phyloP scores from a whole-genome alignment of 2,888 invertebrate species.

The Pomacea canaliculata region DNA sequence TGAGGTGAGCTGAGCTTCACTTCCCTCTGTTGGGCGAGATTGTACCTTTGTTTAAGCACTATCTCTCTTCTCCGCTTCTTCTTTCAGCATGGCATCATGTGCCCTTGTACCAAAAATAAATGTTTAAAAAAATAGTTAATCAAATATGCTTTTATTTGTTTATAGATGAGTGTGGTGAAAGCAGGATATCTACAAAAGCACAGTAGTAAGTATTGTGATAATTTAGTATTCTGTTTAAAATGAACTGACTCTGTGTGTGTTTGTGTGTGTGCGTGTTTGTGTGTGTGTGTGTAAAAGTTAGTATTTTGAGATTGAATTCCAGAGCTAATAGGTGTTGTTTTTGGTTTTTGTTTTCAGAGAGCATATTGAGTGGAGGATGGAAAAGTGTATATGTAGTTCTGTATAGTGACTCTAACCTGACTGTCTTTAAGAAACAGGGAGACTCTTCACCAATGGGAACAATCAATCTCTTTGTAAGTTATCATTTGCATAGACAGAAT shows the following conservation, averaged over 20 bases:
- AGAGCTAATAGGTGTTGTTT: too few relatives aligned
- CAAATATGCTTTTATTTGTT: too few relatives aligned
- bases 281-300: too few relatives aligned
- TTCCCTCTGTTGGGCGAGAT: too few relatives aligned
- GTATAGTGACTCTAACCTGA: conserved; percentile 87
- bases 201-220: conserved; percentile 57
- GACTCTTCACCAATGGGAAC: conserved; percentile 72
- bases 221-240: neutral
- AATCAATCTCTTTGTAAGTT: conserved; percentile 75
- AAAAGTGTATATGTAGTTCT: conserved; percentile 87
- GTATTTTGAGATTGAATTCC: too few relatives aligned
- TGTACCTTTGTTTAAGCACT: too few relatives aligned
- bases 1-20: too few relatives aligned
- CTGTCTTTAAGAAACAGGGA: conserved; percentile 83
- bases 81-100: too few relatives aligned
- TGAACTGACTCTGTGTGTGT: too few relatives aligned
- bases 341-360: conserved; percentile 74
- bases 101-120: too few relatives aligned
- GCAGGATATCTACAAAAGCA: conserved; percentile 57
- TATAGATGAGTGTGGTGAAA: conserved; percentile 49
- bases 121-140: too few relatives aligned
- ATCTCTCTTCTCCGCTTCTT: too few relatives aligned
- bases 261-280: neutral
- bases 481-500: neutral
- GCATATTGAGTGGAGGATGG: conserved; percentile 85